Conservation (phyloP, 2,113 vertebrate genomes). For the Heliornis fulica region DNA sequence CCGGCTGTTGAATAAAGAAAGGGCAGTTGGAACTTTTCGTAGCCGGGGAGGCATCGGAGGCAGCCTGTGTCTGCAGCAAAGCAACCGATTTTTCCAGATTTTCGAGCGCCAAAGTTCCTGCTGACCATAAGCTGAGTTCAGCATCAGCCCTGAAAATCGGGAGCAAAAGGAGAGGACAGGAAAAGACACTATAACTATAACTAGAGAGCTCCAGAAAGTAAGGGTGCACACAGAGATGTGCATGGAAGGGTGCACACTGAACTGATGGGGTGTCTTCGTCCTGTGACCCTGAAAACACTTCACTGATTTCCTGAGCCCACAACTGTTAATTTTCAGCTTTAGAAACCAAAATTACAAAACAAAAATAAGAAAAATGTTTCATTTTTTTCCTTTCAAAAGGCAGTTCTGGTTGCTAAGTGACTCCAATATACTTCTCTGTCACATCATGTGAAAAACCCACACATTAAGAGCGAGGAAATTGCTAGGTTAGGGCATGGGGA, state of each 20-base stretch:
- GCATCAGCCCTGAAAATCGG: background rate
- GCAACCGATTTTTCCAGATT: background rate
- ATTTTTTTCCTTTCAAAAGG: slow-evolving; percentile 5
- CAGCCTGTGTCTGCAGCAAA: background rate
- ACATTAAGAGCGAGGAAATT: background rate
- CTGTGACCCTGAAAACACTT: background rate
- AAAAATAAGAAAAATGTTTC: no score
- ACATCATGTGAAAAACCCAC: background rate
- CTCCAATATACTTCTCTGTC: slow-evolving; percentile 2
- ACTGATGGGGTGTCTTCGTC: background rate
- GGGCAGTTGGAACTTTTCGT: slow-evolving; percentile 25
- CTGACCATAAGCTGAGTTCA: background rate
- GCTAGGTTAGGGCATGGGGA: slow-evolving; percentile 27
- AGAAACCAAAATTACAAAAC: background rate
- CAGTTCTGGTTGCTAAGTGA: slow-evolving; percentile 62
- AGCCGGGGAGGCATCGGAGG: background rate
- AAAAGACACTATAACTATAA: background rate
- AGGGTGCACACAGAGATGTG: accelerated
- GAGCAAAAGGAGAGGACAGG: background rate
- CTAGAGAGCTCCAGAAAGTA: background rate
- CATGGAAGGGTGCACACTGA: background rate
- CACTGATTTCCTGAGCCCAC: background rate
- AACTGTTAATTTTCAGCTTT: background rate
- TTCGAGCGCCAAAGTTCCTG: background rate
- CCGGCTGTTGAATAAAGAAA: slow-evolving; percentile 32